These are phyloP conservation scores for Ellobius talpinus DNA, from an alignment of 2,113 vertebrate species.

Conservation along the genomic window DNA sequence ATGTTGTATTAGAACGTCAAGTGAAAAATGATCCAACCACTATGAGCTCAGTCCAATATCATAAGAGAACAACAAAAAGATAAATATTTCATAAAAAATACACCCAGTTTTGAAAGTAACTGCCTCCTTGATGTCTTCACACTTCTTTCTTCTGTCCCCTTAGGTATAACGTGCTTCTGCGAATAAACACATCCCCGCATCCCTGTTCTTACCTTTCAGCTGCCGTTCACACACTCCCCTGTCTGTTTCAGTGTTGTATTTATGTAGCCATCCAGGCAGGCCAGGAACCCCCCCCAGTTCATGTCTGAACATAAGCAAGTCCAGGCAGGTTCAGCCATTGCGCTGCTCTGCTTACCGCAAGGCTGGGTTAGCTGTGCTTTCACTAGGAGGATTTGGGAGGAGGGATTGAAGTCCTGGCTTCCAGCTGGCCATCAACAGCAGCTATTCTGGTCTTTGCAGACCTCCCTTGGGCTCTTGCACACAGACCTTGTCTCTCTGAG, in stretches of 20 bases:
- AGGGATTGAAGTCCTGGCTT: neutral
- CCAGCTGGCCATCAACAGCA: neutral
- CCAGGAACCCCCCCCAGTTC: neutral
- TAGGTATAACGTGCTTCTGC: neutral
- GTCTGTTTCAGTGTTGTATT: neutral
- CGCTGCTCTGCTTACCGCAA: neutral
- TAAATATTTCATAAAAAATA: neutral
- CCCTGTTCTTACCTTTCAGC: neutral
- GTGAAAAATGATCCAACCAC: neutral
- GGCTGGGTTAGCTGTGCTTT: too few species aligned
- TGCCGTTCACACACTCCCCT: neutral
- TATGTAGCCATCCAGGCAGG: neutral
- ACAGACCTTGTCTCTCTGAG: neutral
- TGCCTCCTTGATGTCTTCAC: neutral
- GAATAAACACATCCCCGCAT: neutral
- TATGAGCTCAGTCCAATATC: neutral
- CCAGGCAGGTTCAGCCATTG: neutral
- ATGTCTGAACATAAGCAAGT: neutral
- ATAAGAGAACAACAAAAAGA: neutral
- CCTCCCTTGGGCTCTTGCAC: neutral
- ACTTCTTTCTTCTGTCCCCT: neutral
- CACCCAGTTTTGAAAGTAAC: neutral
- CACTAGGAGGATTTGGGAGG: neutral
- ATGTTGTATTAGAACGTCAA: neutral
- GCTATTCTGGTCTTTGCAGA: neutral